These are phyloP conservation scores for Sphaeramia orbicularis DNA, from an alignment of 2,797 vertebrate species.

Conservation along the genomic window DNA sequence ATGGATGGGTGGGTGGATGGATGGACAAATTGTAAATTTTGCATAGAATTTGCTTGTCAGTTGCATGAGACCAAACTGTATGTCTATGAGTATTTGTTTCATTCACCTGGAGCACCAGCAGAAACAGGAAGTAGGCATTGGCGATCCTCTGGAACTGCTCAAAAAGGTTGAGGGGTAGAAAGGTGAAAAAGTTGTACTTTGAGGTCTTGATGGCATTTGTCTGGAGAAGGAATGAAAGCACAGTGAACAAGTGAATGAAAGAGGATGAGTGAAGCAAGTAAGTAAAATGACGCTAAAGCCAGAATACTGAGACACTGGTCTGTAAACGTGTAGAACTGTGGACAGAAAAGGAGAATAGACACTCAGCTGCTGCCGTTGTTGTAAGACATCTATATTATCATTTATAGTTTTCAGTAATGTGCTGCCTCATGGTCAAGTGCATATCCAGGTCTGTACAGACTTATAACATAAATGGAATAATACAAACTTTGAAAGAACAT, in stretches of 20 bases:
- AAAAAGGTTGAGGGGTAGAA: conserved; percentile 96
- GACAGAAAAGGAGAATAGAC: no score
- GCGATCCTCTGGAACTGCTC: conserved; percentile 97
- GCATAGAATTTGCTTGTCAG: neutral
- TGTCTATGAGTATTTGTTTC: conserved; percentile 3
- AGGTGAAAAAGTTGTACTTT: conserved; percentile 94
- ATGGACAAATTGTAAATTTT: neutral
- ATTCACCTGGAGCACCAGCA: conserved; percentile 93
- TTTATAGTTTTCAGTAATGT: no score
- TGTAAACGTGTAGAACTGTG: no score
- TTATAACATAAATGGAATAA: no score
- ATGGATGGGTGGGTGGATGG: no score
- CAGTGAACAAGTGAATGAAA: neutral
- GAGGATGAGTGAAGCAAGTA: neutral
- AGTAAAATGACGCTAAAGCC: neutral
- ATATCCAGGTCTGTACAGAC: no score
- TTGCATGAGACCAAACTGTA: neutral
- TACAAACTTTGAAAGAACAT: no score
- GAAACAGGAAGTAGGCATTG: conserved; percentile 95
- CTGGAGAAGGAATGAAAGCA: conserved; percentile 70
- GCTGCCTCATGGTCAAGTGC: no score
- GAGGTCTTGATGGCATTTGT: conserved; percentile 94
- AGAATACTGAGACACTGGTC: no score
- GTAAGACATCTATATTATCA: no score
- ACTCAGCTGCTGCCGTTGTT: no score